Conservation (phyloP, 1,140 invertebrate species). For the Antheraea mylitta region DNA sequence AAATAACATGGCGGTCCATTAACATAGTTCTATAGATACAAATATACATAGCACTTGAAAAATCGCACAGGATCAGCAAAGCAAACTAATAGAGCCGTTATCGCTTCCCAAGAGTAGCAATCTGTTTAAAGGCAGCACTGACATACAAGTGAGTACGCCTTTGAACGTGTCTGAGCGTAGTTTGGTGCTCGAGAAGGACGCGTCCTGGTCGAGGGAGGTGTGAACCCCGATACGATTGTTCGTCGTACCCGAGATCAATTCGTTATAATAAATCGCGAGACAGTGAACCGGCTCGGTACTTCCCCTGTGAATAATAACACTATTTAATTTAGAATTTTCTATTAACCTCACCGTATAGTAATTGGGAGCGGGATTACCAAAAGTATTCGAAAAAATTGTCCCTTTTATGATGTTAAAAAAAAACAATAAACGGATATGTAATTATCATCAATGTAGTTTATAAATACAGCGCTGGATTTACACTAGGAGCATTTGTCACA, state of each 20-base stretch:
- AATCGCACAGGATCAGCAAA: constrained; percentile 82
- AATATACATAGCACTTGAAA: too few relatives aligned
- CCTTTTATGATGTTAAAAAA: too few relatives aligned
- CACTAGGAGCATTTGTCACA: too few relatives aligned
- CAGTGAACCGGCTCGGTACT: constrained; percentile 95
- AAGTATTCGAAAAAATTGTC: too few relatives aligned
- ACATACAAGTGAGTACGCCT: constrained; percentile 93
- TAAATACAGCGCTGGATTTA: too few relatives aligned
- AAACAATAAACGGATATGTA: too few relatives aligned
- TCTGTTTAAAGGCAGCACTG: constrained; percentile 92
- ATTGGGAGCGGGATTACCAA: too few relatives aligned
- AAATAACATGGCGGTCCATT: too few relatives aligned
- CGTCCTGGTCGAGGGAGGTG: constrained; percentile 85
- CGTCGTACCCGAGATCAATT: constrained; percentile 90
- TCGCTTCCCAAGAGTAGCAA: constrained; percentile 93
- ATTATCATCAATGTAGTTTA: too few relatives aligned
- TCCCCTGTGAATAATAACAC: constrained; percentile 76
- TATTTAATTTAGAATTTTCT: too few relatives aligned
- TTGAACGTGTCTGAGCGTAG: constrained; percentile 93
- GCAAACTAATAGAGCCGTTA: constrained; percentile 90
- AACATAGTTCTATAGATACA: too few relatives aligned
- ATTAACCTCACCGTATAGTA: too few relatives aligned
- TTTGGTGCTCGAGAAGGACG: constrained; percentile 90
- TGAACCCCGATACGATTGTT: constrained; percentile 95
- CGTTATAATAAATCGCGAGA: constrained; percentile 85